phyloP scores from a whole-genome alignment of 2,113 vertebrate genomes.

The Phalacrocorax carbo region DNA sequence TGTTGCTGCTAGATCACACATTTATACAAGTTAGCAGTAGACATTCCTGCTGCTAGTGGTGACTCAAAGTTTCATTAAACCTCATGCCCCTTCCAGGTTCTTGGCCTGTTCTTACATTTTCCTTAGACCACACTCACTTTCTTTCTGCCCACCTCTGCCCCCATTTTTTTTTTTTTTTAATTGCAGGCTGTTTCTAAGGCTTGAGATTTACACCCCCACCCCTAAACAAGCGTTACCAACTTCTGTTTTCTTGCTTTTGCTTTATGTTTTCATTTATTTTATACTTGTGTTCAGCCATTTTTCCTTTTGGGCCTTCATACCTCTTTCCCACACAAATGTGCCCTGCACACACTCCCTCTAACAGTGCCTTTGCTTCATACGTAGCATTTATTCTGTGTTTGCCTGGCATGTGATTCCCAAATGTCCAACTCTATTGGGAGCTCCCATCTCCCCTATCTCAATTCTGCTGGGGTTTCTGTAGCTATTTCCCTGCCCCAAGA shows the following conservation, averaged over 20 bases:
- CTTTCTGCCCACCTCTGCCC: too few relatives aligned
- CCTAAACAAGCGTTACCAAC: neutral
- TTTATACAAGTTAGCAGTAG: neutral
- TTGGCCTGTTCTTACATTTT: neutral
- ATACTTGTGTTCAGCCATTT: neutral
- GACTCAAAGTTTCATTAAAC: neutral
- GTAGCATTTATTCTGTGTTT: neutral
- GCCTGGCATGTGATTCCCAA: neutral
- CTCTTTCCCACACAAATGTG: neutral
- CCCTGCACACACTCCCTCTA: neutral
- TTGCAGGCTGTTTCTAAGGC: neutral
- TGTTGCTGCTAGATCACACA: neutral
- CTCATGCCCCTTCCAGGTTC: neutral
- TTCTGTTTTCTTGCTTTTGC: neutral
- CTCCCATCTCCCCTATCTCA: neutral
- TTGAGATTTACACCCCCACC: neutral
- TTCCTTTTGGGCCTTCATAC: neutral
- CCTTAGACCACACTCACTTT: neutral
- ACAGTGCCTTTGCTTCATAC: neutral
- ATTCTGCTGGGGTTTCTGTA: neutral
- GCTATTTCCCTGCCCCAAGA: neutral
- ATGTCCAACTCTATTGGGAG: neutral
- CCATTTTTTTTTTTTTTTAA: neutral
- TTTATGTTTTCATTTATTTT: neutral
- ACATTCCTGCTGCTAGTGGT: neutral